Evolutionary conservation across 2,113 vertebrate species (phyloP), one percentile per base, ranked within the genome.

Genomic region (Calypte anna): DNA sequence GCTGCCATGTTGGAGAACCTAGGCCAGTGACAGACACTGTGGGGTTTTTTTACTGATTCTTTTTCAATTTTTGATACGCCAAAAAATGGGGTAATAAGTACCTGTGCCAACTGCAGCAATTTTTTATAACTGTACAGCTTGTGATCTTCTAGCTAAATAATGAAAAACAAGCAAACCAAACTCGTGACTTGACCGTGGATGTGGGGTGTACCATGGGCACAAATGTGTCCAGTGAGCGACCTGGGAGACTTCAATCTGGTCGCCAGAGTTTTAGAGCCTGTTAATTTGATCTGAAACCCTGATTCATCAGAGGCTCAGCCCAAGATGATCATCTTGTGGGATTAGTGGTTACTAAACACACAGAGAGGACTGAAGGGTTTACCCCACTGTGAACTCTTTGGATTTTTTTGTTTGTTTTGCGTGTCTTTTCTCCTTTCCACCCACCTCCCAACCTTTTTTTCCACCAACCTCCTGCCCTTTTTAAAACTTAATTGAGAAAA

Each of bases 261-360:
- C 54, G 59, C 31, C 31, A 58, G 44, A 69, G 57, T 44, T 93
- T 63, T 72, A 53, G 82, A 73, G 62, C 24, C 40, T 3, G 22
- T 78, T 89, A 64, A 93, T 93, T 86, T 72, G 61, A 59, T 89
- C 84, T 12, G 38, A 91, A 93, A 78, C 54, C 44, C 69, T 88
- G 82, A 92, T 91, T 55, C 38, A 43, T 15, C 9, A 44, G 82
- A 63, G 23, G 72, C 36, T 89, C 88, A 7, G 14, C 38, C 86
- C 43, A 90, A 72, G 90, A 81, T 87, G 22, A 82, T 92, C 24
- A 33, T 67, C 58, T 30, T 90, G 57, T 7, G 7, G 80, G 79
- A 96, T 95, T 92, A 97, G 69, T 38, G 63, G 10, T 68, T 79
- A 38, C 78, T 91, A 46, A 94, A 84, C 24, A 23, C 28, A 44